Evolutionary conservation across 2,113 vertebrate species (phyloP), one percentile per base, ranked within the genome.

Genomic region (Phalacrocorax aristotelis): DNA sequence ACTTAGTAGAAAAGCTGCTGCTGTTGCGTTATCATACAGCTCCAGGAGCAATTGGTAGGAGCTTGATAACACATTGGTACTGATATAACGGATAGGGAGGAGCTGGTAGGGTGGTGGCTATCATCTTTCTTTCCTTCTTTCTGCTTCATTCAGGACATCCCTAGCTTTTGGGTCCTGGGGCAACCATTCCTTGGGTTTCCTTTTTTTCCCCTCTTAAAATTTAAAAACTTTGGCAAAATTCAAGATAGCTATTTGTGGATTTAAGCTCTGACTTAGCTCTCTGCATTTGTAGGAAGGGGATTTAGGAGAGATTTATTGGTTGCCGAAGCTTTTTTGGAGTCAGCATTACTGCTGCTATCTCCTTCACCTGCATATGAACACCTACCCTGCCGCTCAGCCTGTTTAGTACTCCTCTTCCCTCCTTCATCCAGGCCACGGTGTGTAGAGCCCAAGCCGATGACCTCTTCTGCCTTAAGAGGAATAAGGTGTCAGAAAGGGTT

Each of bases 61-160:
- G 15, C 66, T 66, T 0, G 0, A 51, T 34, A 68, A 64, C 57
- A 32, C 34, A 20, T 0, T 17, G 75, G 19, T 74, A 38, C 40
- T 0, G 10, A 10, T 68, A 6, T 0, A 85, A 38, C 29, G 79
- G 65, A 42, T 13, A 77, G 21, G 34, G 42, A 94, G 36, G 51
- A 81, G 60, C 55, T 90, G 51, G 20, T 65, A 30, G 20, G 61
- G n/a, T 71, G 46, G 34, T 68, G 48, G 52, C n/a, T 49, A 44
- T 62, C 49, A 84, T 20, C 21, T n/a, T 10, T 66, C 20, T 36
- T 93, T 62, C 40, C 29, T 88, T 36, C 13, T 38, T 84, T 75
- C 44, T 81, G 10, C 74, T 79, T 82, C 30, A 11, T 48, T 87
- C 30, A 40, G 38, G 36, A 69, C 38, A 65, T 7, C 38, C 32